phyloP scores from a whole-genome alignment of 23 tunicate genomes.

The Trididemnum clinides region DNA sequence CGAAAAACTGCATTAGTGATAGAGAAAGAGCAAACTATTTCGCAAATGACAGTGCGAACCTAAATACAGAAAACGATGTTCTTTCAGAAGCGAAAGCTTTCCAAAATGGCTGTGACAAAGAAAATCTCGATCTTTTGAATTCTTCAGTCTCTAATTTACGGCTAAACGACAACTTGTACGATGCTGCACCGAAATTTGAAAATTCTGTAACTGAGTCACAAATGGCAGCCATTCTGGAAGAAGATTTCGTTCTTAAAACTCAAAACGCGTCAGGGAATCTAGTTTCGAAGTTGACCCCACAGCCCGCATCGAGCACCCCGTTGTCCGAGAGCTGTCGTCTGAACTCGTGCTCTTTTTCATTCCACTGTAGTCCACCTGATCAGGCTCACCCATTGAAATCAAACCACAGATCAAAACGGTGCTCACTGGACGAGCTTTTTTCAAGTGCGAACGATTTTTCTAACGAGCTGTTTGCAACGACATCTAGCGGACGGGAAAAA shows the following conservation, averaged over 20 bases:
- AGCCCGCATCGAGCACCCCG: conserved; percentile 14
- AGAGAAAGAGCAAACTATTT: no score
- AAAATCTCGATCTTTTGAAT: no score
- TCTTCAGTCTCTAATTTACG: no score
- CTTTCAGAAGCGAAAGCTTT: no score
- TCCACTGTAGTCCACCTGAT: background rate
- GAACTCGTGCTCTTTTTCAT: background rate
- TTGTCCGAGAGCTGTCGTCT: background rate
- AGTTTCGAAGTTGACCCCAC: background rate
- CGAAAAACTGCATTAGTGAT: no score
- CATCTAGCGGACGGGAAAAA: background rate
- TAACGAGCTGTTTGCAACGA: conserved; percentile 10
- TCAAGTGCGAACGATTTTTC: background rate
- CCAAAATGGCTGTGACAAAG: no score
- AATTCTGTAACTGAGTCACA: conserved; percentile 53
- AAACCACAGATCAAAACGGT: background rate
- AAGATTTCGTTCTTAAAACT: background rate
- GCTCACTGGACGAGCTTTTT: background rate
- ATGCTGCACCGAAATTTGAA: no score
- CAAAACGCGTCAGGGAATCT: background rate
- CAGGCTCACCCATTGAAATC: background rate
- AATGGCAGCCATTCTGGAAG: conserved; percentile 24
- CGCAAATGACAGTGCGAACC: no score
- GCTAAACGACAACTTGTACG: no score
- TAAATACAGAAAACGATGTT: no score